phyloP scores from a whole-genome alignment of 37 sponge, comb jelly and placozoan species.

The Aphrocallistes beatrix region DNA sequence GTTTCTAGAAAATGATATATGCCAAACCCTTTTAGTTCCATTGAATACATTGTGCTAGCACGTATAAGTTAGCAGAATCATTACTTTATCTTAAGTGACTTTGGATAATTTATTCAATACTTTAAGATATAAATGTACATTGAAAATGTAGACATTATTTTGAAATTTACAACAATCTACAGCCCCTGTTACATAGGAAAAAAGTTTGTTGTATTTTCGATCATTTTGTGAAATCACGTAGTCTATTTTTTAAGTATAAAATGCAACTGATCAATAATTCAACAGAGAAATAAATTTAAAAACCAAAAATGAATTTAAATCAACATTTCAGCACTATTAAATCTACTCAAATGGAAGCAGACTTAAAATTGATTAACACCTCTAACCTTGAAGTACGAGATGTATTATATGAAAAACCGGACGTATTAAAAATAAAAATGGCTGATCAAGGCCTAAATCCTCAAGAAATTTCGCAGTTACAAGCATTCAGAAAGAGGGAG shows the following conservation, averaged over 20 bases:
- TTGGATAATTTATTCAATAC: too few relatives aligned
- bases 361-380: background rate
- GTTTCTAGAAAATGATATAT: background rate
- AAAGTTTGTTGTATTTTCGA: too few relatives aligned
- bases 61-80: too few relatives aligned
- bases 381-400: background rate
- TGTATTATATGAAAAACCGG: background rate
- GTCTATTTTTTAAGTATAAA: too few relatives aligned
- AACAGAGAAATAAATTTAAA: background rate
- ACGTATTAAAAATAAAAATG: background rate
- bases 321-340: background rate
- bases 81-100: too few relatives aligned
- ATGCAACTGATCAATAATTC: background rate
- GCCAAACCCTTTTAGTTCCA: background rate
- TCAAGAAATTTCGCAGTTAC: background rate
- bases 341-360: background rate
- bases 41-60: too few relatives aligned
- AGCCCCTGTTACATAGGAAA: too few relatives aligned
- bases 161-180: too few relatives aligned
- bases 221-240: too few relatives aligned
- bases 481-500: slow-evolving; percentile 4
- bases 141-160: too few relatives aligned
- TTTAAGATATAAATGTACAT: too few relatives aligned
- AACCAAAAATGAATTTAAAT: background rate
- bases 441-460: background rate